Conservation (phyloP, 2,888 invertebrate species). For the Sminthurinus aureus region DNA sequence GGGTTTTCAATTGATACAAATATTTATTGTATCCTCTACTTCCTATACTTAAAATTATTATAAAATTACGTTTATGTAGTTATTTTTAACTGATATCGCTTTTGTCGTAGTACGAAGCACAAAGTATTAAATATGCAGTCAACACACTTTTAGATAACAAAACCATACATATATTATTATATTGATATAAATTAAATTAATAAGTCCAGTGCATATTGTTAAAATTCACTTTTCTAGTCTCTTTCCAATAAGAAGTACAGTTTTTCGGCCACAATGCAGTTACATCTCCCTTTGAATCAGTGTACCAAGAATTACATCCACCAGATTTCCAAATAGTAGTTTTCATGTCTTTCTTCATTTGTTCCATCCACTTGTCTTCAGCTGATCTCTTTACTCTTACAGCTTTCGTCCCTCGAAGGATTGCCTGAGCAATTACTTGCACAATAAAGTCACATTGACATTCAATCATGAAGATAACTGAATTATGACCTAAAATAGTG, state of each 20-base stretch:
- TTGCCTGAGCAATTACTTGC: constrained; percentile 46
- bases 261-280: constrained; percentile 48
- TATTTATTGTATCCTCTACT: no score
- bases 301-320: constrained; percentile 53
- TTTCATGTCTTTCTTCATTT: constrained; percentile 30
- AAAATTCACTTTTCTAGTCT: constrained; percentile 31
- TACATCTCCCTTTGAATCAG: constrained; percentile 41
- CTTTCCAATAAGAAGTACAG: constrained; percentile 42
- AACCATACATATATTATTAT: no score
- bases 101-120: no score
- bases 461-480: constrained; percentile 41
- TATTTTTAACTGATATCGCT: no score
- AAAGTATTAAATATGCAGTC: no score
- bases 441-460: constrained; percentile 49
- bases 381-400: constrained; percentile 41
- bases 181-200: no score
- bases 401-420: constrained; percentile 18
- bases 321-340: constrained; percentile 46
- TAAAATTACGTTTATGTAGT: no score
- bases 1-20: no score
- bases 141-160: no score
- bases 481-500: constrained; percentile 43
- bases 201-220: not conserved
- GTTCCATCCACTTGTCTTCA: constrained; percentile 37
- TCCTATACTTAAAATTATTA: no score